A percentile compares a stretch with the other conserved stretches of the same genome.
Evolutionary conservation across 1,140 invertebrate genomes (phyloP).

Genomic region (Popillia japonica): DNA sequence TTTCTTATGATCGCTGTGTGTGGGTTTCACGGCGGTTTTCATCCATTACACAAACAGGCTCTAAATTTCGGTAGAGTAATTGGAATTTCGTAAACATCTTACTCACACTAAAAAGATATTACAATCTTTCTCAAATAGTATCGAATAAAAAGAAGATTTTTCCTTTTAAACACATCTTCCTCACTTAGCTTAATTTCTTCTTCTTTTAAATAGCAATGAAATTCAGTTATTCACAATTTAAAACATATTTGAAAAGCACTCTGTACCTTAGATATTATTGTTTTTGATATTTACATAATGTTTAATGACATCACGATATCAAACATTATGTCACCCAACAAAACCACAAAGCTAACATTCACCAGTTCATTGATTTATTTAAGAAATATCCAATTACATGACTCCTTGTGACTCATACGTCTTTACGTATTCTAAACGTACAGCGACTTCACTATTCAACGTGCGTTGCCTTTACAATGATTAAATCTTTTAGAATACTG

Average conservation of each 20-base stretch:
- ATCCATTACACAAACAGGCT: background rate
- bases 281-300: no score
- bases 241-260: no score
- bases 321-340: no score
- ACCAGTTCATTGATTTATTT: slow-evolving; percentile 1
- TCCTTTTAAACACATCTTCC: no score
- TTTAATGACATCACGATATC: no score
- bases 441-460: background rate
- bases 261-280: no score
- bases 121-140: no score
- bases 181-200: no score
- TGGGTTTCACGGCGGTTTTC: background rate
- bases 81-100: background rate
- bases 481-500: slow-evolving; percentile 2
- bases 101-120: no score
- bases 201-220: no score
- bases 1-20: background rate
- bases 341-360: background rate
- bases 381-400: background rate
- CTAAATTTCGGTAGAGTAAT: background rate
- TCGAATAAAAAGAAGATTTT: no score
- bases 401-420: background rate
- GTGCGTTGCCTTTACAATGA: background rate
- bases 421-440: slow-evolving; percentile 1
- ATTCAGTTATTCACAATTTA: no score